These are phyloP conservation scores for Otolemur crassicaudatus DNA, from an alignment of 2,797 vertebrate species.

Conservation along the genomic window DNA sequence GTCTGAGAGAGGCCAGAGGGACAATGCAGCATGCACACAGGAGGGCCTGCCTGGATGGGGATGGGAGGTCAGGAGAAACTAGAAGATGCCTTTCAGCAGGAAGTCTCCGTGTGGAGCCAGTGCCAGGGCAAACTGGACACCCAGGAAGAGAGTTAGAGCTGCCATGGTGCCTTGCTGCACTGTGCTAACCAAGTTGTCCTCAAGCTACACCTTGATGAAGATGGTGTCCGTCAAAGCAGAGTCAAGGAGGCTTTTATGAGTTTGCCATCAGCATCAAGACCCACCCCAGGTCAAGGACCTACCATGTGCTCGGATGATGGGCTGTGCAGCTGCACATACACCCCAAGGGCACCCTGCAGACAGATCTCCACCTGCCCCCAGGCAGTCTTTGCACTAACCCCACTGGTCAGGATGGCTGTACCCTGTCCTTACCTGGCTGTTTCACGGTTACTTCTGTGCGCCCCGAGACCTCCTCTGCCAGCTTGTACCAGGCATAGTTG, in stretches of 20 bases:
- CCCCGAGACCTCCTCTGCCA: conserved; percentile 94
- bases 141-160: neutral
- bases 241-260: neutral
- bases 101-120: neutral
- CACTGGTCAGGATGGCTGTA: fast-evolving
- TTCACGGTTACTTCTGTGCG: conserved; percentile 93
- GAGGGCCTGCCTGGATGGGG: neutral
- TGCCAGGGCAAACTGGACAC: neutral
- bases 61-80: neutral
- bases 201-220: neutral
- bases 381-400: neutral
- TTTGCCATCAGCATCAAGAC: neutral
- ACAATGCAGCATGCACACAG: fast-evolving
- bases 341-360: fast-evolving
- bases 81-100: neutral
- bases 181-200: neutral
- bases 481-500: conserved; percentile 95
- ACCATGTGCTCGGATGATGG: fast-evolving
- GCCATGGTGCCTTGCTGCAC: fast-evolving
- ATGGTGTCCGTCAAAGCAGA: neutral
- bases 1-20: too few relatives aligned
- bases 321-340: fast-evolving
- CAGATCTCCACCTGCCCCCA: neutral
- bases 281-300: neutral
- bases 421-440: conserved; percentile 91